Conservation (phyloP, 2,113 vertebrate genomes). For the Cynocephalus volans region DNA sequence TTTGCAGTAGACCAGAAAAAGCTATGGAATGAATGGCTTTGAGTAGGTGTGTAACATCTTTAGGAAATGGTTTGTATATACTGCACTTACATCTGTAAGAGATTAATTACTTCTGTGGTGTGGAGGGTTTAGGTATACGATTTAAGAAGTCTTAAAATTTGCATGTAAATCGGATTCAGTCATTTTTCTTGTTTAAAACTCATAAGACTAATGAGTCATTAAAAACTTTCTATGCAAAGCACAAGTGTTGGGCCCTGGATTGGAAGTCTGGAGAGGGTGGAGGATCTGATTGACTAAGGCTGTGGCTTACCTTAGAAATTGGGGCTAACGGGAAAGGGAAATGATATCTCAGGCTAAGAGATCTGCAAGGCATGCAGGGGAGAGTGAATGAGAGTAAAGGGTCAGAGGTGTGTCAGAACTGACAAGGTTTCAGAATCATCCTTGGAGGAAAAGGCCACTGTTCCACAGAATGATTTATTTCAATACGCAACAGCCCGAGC, state of each 20-base stretch:
- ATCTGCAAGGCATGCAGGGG: background rate
- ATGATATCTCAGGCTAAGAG: background rate
- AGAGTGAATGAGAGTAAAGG: background rate
- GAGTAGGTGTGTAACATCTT: background rate
- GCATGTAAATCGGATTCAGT: slow-evolving; percentile 24
- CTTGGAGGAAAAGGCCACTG: background rate
- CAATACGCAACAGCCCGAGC: slow-evolving; percentile 2
- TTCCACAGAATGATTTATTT: slow-evolving; percentile 69
- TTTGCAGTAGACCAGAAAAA: background rate
- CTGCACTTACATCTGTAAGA: background rate
- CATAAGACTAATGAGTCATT: background rate
- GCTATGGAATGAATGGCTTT: background rate
- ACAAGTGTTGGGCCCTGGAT: background rate
- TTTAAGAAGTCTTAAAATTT: background rate
- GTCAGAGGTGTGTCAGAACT: slow-evolving; percentile 6
- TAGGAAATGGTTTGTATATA: too few species aligned
- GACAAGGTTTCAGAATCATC: background rate
- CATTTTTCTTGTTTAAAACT: slow-evolving; percentile 33
- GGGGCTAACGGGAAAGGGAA: background rate
- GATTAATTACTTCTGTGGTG: background rate
- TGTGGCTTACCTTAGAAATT: background rate
- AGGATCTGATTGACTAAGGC: background rate
- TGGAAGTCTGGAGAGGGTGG: background rate
- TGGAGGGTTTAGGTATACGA: background rate
- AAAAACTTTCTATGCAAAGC: background rate